Evolutionary conservation across 2,797 vertebrate species (phyloP), one percentile per base, ranked within the genome.

Genomic region (Sternarchorhynchus goeldii): DNA sequence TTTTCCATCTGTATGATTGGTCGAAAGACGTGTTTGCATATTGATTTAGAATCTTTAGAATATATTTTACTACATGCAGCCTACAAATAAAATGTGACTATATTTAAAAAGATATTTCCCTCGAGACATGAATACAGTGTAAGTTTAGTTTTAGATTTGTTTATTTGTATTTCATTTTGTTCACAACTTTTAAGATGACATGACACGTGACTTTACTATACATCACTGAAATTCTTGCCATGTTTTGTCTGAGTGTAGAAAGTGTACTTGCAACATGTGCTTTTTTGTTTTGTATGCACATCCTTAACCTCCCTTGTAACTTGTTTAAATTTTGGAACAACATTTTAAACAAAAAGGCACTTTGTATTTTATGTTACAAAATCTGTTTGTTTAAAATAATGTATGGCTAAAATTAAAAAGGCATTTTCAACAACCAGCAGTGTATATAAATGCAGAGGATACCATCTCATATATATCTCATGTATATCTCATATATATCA

Each of bases 301-400:
- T 25, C 25, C 25, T 25, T 25, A 25, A 25, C 16, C 21, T 57
- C n/a, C n/a, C 39, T 18, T 59, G 39, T 66, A 1, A 55, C 59
- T 25, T 79, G 81, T 82, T 75, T 79, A 79, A 55, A 72, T 75
- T 72, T 59, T 60, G 39, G 57, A 65, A 60, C 21, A 71, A 25
- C 25, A 25, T 25, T 32, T 69, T 29, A 56, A 73, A 16, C 59
- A 77, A 71, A 67, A 81, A 34, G 32, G 25, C 31, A 41, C 18
- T 41, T 69, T 50, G 50, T 39, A 66, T 18, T 56, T 73, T 5
- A 8, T 41, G 36, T 45, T 4, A 39, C 41, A 25, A 29, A 41
- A 64, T 64, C 18, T 34, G 32, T 21, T 66, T 8, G n/a, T 53
- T 68, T 21, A 20, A 20, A 59, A 59, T 41, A 41, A 25, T 41